phyloP scores from a whole-genome alignment of 2,888 invertebrate genomes.

The Laothoe populi region DNA sequence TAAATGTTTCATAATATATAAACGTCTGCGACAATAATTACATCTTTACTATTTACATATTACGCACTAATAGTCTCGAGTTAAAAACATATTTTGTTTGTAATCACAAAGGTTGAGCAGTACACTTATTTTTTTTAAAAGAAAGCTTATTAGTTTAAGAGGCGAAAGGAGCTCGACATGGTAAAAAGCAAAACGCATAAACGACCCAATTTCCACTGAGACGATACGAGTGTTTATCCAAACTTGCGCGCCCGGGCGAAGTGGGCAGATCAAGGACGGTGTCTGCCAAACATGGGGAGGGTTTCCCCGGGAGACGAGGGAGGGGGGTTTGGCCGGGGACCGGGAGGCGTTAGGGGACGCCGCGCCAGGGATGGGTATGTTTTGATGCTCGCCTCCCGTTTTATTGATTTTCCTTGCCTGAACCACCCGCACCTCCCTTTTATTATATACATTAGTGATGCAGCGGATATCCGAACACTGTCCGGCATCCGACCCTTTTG shows the following conservation, averaged over 20 bases:
- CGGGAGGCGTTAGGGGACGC: slow-evolving; percentile 48
- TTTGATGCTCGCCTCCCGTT: slow-evolving; percentile 81
- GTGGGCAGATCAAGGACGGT: slow-evolving; percentile 82
- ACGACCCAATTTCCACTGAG: slow-evolving; percentile 79
- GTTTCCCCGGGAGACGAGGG: slow-evolving; percentile 79
- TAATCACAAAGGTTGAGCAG: slow-evolving; percentile 18
- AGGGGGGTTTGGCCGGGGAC: slow-evolving; percentile 43
- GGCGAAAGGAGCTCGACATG: slow-evolving; percentile 43
- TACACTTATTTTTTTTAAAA: slow-evolving; percentile 32
- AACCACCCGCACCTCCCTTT: slow-evolving; percentile 63
- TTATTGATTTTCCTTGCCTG: slow-evolving; percentile 80
- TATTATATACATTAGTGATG: slow-evolving; percentile 69
- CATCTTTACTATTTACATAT: too few species aligned
- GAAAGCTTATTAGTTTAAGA: slow-evolving; percentile 44
- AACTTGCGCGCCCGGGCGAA: slow-evolving; percentile 75
- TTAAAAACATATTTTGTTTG: slow-evolving; percentile 1
- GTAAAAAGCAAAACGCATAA: slow-evolving; percentile 66
- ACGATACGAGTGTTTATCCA: slow-evolving; percentile 80
- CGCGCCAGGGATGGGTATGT: slow-evolving; percentile 66
- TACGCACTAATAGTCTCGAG: neutral
- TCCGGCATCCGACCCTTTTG: slow-evolving; percentile 28
- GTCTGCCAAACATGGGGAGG: slow-evolving; percentile 84
- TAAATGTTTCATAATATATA: too few species aligned
- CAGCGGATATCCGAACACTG: slow-evolving; percentile 32
- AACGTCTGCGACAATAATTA: too few species aligned